phyloP scores from a whole-genome alignment of 2,113 vertebrate genomes.

The Corynorhinus townsendii region DNA sequence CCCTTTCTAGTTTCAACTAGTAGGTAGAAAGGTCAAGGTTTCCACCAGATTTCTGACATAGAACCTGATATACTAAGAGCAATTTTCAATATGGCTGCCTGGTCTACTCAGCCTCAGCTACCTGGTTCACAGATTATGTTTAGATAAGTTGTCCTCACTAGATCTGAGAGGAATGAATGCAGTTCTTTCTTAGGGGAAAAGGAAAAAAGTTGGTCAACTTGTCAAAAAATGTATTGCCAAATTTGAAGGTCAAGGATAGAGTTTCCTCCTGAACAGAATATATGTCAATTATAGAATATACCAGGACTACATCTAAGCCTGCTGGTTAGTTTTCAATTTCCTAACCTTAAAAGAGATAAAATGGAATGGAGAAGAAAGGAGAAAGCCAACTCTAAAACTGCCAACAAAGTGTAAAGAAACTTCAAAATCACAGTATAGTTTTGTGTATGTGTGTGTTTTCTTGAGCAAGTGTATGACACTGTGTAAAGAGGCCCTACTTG shows the following conservation, averaged over 20 bases:
- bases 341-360: background rate
- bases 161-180: background rate
- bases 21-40: background rate
- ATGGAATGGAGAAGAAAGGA: background rate
- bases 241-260: background rate
- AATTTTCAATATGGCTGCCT: background rate
- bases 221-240: background rate
- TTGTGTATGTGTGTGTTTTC: background rate
- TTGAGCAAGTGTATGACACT: background rate
- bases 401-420: background rate
- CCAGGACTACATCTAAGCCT: background rate
- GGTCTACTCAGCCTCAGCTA: background rate
- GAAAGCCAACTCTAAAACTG: background rate
- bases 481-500: background rate
- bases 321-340: background rate
- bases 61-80: background rate
- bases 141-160: background rate
- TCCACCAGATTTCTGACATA: background rate
- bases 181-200: background rate
- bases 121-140: background rate
- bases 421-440: background rate
- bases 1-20: slow-evolving; percentile 35
- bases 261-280: background rate
- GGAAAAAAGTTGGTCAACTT: background rate
- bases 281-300: background rate